A percentile compares a stretch with the other conserved stretches of the same genome.
phyloP scores from a whole-genome alignment of 2,888 invertebrate genomes.

The Rosalia funebris region DNA sequence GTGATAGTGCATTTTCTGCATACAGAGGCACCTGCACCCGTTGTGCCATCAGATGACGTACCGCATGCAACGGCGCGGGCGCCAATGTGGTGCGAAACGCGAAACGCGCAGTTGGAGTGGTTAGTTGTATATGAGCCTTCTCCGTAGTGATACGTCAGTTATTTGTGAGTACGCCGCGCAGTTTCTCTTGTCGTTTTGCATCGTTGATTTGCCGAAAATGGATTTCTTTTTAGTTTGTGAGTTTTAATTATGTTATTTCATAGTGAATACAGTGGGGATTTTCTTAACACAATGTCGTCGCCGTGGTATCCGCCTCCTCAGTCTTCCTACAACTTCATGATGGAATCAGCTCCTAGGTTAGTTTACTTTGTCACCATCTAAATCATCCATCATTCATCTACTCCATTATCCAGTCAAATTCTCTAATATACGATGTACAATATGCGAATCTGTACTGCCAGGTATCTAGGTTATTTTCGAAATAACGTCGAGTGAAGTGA shows the following conservation, averaged over 20 bases:
- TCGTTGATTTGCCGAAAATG: conserved; percentile 5
- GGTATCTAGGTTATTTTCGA: conserved; percentile 10
- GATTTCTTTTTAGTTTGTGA: neutral
- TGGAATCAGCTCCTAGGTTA: conserved; percentile 60
- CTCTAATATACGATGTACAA: neutral
- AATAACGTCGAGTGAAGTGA: conserved; percentile 9
- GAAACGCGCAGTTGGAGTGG: conserved; percentile 45
- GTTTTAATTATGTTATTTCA: conserved; percentile 40
- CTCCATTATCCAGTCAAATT: neutral
- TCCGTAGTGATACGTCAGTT: conserved; percentile 26
- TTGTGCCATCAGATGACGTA: conserved; percentile 1
- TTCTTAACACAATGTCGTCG: conserved; percentile 38
- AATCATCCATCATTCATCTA: conserved; percentile 20
- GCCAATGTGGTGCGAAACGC: conserved; percentile 41
- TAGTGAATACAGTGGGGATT: conserved; percentile 35
- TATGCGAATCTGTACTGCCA: too few species aligned
- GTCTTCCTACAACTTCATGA: conserved; percentile 52
- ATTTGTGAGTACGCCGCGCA: conserved; percentile 35
- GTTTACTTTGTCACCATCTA: conserved; percentile 35
- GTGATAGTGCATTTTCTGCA: neutral
- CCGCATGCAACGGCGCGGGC: conserved; percentile 35
- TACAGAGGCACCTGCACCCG: conserved; percentile 1
- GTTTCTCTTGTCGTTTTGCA: conserved; percentile 4
- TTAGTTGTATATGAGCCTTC: conserved; percentile 26
- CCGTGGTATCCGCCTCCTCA: conserved; percentile 48